A percentile compares a stretch with the other conserved stretches of the same genome.
phyloP scores from a whole-genome alignment of 1,140 invertebrate species.

The Heliconius hermathena region DNA sequence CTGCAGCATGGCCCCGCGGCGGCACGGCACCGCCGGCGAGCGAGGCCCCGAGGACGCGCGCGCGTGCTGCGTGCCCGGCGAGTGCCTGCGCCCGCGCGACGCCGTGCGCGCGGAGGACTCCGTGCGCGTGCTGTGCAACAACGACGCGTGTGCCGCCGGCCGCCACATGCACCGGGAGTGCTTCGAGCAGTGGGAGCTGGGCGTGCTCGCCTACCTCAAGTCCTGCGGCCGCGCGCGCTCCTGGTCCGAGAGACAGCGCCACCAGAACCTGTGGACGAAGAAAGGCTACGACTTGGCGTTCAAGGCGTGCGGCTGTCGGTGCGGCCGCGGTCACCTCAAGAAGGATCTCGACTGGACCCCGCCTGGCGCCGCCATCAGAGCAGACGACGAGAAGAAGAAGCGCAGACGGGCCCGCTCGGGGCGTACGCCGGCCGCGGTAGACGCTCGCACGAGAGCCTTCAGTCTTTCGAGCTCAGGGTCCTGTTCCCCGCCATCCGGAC shows the following conservation, averaged over 20 bases:
- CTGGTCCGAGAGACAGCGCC: constrained; percentile 96
- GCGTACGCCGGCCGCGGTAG: constrained; percentile 86
- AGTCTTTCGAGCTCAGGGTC: constrained; percentile 85
- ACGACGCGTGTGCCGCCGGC: constrained; percentile 93
- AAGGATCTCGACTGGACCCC: constrained; percentile 96
- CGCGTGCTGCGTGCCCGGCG: constrained; percentile 92
- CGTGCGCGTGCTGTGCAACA: constrained; percentile 96
- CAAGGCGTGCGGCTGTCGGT: constrained; percentile 93
- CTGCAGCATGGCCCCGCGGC: constrained; percentile 76
- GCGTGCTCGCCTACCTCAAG: constrained; percentile 93
- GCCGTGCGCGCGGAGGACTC: constrained; percentile 85
- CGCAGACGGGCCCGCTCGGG: constrained; percentile 84
- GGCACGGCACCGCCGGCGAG: constrained; percentile 75
- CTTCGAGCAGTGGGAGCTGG: constrained; percentile 96
- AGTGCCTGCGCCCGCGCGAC: constrained; percentile 89
- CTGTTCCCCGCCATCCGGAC: constrained; percentile 75
- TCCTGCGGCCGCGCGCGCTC: constrained; percentile 94
- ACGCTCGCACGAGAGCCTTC: constrained; percentile 87
- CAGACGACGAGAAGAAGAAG: constrained; percentile 88
- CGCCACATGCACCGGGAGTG: constrained; percentile 97
- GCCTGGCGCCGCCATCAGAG: constrained; percentile 81
- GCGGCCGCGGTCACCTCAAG: constrained; percentile 94
- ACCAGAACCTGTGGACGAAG: constrained; percentile 98
- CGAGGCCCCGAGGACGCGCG: constrained; percentile 74
- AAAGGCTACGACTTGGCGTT: constrained; percentile 97